These are phyloP conservation scores for Calephelis virginiensis DNA, from an alignment of 1,140 invertebrate species.

Conservation along the genomic window DNA sequence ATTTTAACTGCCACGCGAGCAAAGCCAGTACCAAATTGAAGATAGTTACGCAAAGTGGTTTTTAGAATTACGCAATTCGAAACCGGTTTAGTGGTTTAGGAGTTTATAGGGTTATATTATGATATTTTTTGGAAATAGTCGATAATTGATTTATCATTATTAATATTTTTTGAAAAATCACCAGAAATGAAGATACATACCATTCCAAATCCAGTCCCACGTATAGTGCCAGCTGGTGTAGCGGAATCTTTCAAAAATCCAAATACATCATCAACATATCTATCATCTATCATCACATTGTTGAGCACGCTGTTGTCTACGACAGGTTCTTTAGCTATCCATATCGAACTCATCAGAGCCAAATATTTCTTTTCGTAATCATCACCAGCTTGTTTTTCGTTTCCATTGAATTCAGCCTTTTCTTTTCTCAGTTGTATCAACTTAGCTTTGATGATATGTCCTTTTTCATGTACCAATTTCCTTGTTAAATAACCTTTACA, in stretches of 20 bases:
- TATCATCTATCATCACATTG: conserved; percentile 73
- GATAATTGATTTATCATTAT: too few species aligned
- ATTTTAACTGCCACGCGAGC: too few species aligned
- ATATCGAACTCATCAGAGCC: conserved; percentile 81
- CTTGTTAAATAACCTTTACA: conserved; percentile 87
- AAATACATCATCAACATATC: conserved; percentile 80
- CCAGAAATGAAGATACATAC: conserved; percentile 39
- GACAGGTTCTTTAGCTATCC: conserved; percentile 72
- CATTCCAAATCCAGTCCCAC: conserved; percentile 65
- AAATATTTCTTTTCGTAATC: conserved; percentile 84
- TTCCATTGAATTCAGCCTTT: conserved; percentile 80
- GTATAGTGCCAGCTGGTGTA: conserved; percentile 66
- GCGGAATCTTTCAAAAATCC: conserved; percentile 79
- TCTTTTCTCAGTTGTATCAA: conserved; percentile 55
- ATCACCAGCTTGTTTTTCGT: conserved; percentile 84
- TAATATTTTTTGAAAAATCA: too few species aligned
- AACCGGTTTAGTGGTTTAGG: too few species aligned
- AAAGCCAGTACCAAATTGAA: too few species aligned
- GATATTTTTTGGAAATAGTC: too few species aligned
- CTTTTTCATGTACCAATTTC: conserved; percentile 70
- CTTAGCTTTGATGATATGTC: conserved; percentile 57
- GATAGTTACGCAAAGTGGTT: too few species aligned
- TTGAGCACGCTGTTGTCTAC: conserved; percentile 60
- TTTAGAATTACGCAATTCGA: too few species aligned
- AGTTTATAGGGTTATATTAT: too few species aligned